phyloP scores from a whole-genome alignment of 2,797 vertebrate species.

The Rousettus madagascariensis region DNA sequence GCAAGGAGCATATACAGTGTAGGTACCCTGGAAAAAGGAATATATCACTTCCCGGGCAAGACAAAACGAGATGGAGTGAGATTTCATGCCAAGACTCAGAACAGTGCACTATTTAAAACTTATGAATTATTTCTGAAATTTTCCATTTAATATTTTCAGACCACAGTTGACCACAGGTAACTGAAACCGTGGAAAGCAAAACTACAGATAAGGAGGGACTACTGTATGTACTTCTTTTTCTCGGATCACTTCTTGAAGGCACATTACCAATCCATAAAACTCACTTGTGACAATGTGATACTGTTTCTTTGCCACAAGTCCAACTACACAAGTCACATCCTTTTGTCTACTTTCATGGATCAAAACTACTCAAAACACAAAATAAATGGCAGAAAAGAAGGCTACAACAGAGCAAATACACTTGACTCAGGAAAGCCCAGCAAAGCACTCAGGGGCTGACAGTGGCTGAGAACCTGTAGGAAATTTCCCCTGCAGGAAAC shows the following conservation, averaged over 20 bases:
- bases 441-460: background rate
- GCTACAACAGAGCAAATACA: background rate
- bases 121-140: background rate
- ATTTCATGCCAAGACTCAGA: background rate
- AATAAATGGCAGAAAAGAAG: background rate
- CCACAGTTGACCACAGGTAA: background rate
- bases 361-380: constrained; percentile 38
- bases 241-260: background rate
- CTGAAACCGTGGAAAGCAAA: background rate
- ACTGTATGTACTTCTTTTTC: background rate
- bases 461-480: background rate
- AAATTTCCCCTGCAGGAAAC: background rate
- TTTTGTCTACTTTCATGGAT: background rate
- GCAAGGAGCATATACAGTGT: background rate
- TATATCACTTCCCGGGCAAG: background rate
- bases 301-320: background rate
- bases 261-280: background rate
- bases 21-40: background rate
- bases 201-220: background rate
- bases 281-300: background rate
- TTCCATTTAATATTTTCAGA: background rate
- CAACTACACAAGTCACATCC: background rate
- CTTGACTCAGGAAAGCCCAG: background rate
- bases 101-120: background rate
- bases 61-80: background rate